These are phyloP conservation scores for Lagodon rhomboides DNA, from an alignment of 2,797 vertebrate genomes.

Conservation along the genomic window DNA sequence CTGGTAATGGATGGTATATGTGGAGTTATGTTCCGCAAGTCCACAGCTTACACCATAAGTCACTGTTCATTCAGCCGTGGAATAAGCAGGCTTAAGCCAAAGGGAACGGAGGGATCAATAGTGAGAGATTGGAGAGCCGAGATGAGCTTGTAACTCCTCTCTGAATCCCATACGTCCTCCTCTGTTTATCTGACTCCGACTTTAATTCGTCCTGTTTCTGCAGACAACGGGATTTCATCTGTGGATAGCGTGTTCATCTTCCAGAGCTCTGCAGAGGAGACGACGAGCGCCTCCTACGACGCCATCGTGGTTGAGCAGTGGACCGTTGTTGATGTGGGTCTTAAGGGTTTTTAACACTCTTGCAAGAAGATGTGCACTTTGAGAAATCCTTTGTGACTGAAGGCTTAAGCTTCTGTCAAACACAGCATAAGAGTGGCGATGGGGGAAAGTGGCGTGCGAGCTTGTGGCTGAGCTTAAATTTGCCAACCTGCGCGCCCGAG, in stretches of 20 bases:
- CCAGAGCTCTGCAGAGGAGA: conserved; percentile 88
- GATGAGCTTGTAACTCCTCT: conserved; percentile 47
- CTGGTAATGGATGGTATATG: conserved; percentile 51
- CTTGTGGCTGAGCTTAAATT: conserved; percentile 19
- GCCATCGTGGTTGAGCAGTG: conserved; percentile 99
- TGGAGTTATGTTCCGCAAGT: conserved; percentile 47
- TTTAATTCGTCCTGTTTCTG: conserved; percentile 50
- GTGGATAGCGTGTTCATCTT: conserved; percentile 96
- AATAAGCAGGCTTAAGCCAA: conserved; percentile 62
- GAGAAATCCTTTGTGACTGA: conserved; percentile 42
- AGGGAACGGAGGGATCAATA: conserved; percentile 53
- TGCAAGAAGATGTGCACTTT: conserved; percentile 37
- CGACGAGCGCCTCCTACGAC: conserved; percentile 87
- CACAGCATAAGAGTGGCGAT: conserved; percentile 24
- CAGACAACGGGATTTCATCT: conserved; percentile 88
- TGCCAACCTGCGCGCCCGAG: background rate
- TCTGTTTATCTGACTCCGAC: conserved; percentile 38
- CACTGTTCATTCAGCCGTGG: conserved; percentile 63
- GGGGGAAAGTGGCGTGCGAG: background rate
- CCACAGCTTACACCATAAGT: conserved; percentile 54
- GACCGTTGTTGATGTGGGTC: conserved; percentile 90
- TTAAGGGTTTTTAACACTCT: conserved; percentile 49
- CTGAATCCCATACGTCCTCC: conserved; percentile 43
- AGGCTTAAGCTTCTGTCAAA: conserved; percentile 47
- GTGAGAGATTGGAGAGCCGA: conserved; percentile 54